A percentile compares a stretch with the other conserved stretches of the same genome.
Conservation (phyloP, 2,113 vertebrate genomes). For the Neolamprologus toae region DNA sequence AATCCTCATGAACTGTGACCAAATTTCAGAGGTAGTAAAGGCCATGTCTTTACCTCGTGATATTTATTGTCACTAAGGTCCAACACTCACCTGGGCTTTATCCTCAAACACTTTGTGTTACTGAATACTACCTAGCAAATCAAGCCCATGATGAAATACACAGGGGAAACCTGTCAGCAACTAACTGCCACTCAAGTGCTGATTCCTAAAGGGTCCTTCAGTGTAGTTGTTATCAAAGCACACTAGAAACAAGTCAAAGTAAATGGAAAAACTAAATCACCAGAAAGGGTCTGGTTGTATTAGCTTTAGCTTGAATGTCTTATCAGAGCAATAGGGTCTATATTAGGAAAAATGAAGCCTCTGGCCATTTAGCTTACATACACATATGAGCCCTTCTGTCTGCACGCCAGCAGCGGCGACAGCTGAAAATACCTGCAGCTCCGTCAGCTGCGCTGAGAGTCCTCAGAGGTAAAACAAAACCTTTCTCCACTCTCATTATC, state of each 20-base stretch:
- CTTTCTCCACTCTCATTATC: conserved; percentile 59
- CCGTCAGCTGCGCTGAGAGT: conserved; percentile 53
- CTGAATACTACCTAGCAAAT: conserved; percentile 40
- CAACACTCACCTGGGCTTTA: conserved; percentile 5
- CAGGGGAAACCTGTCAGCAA: conserved; percentile 6
- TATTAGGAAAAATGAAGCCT: conserved; percentile 41
- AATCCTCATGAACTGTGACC: not conserved
- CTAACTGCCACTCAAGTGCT: not conserved
- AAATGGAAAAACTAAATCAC: not conserved
- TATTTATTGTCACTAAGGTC: conserved; percentile 22
- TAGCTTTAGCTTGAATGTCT: not conserved
- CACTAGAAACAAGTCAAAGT: not conserved
- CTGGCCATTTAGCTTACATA: conserved; percentile 29
- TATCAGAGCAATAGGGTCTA: conserved; percentile 25
- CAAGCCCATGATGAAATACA: not conserved
- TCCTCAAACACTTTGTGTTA: not conserved
- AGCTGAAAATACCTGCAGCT: conserved; percentile 74
- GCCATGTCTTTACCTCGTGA: conserved; percentile 32
- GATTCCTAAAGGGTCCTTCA: not conserved
- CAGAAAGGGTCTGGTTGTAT: not conserved
- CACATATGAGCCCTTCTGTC: conserved; percentile 63
- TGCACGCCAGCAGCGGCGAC: conserved; percentile 51
- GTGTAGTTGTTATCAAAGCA: not conserved
- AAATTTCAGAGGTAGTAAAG: conserved; percentile 10
- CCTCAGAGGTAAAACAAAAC: conserved; percentile 68